Base-by-base conservation (phyloP, 2,113 vertebrate genomes). In the Anthoscopus minutus region DNA sequence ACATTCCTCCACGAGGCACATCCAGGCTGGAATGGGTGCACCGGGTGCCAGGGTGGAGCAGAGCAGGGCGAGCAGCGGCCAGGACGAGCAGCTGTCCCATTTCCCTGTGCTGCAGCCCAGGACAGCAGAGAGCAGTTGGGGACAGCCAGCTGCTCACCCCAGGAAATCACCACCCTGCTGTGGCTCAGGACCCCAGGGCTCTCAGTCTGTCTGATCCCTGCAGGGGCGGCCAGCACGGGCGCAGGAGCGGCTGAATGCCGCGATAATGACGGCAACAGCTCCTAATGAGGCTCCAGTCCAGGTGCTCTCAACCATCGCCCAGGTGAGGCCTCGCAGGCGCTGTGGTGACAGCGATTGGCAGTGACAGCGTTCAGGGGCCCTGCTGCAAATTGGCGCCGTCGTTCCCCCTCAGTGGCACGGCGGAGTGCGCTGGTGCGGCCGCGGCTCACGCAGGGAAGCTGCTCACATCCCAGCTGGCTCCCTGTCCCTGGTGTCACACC, bases 161-260 rank as follows among this genome's bases (percentile, higher is more conserved):
- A 20, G 44, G 33, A 42, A 7, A 50, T 13, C n/a, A n/a, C n/a
- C n/a, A n/a, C n/a, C 14, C 73, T 11, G 51, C 7, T 13, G 24
- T 8, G 22, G 33, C 61, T 66, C 2, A 0, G 22, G 48, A 42
- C 2, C 30, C 24, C 4, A 1, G 4, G 3, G 53, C 42, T 3
- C 6, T 15, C 17, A 5, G n/a, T 22, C 15, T 3, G 1, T 61
- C 66, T 15, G 11, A 1, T 17, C 35, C 37, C 62, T 0, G 0
- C 83, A 8, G 64, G 58, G 60, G 5, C 72, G 48, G 24, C 19
- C 1, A n/a, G n/a, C n/a, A n/a, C 40, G 35, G 54, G 24, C 48
- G 9, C 47, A 35, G 72, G 25, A 67, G 31, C 4, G 7, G 37
- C 15, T 9, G 15, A 38, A 4, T 1, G 60, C 76, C 13, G 21